A percentile compares a stretch with the other conserved stretches of the same genome.
These are phyloP conservation scores for Mungos mungo DNA, from an alignment of 2,113 vertebrate species.

Conservation along the genomic window DNA sequence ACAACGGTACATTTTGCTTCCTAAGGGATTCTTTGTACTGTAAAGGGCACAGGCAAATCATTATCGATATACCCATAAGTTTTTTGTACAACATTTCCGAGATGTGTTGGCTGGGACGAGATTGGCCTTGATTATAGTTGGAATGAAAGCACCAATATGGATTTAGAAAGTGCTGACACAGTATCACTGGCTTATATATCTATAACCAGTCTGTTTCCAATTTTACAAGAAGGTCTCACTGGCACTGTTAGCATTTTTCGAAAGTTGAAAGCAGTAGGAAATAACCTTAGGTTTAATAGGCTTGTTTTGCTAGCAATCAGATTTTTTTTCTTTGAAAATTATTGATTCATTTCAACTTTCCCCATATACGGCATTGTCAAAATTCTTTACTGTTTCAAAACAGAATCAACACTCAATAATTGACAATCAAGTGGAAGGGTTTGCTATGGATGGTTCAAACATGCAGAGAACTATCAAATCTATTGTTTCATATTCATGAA, in stretches of 20 bases:
- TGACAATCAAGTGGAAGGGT: not conserved
- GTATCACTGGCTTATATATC: conserved; percentile 69
- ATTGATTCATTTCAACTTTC: conserved; percentile 49
- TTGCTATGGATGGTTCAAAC: not conserved
- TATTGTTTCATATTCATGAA: not conserved
- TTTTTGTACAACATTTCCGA: conserved; percentile 72
- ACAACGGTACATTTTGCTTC: conserved; percentile 55
- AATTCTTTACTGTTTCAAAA: conserved; percentile 52
- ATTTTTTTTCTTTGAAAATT: conserved; percentile 62
- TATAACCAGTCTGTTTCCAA: conserved; percentile 73
- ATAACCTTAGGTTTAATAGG: conserved; percentile 67
- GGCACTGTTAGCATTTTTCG: conserved; percentile 76
- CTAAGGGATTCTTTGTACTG: conserved; percentile 60
- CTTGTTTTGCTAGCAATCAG: conserved; percentile 66
- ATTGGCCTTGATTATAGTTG: conserved; percentile 74
- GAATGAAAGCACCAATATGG: conserved; percentile 69
- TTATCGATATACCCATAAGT: conserved; percentile 69
- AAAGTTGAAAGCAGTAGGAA: conserved; percentile 72
- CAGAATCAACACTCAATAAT: not conserved
- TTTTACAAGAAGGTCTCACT: conserved; percentile 69
- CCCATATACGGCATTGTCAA: conserved; percentile 8
- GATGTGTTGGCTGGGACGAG: conserved; percentile 68
- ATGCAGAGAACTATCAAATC: not conserved
- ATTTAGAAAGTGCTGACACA: conserved; percentile 79
- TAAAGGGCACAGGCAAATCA: conserved; percentile 60